Evolutionary conservation across 2,113 vertebrate genomes (phyloP).

Genomic region (Talpa occidentalis): DNA sequence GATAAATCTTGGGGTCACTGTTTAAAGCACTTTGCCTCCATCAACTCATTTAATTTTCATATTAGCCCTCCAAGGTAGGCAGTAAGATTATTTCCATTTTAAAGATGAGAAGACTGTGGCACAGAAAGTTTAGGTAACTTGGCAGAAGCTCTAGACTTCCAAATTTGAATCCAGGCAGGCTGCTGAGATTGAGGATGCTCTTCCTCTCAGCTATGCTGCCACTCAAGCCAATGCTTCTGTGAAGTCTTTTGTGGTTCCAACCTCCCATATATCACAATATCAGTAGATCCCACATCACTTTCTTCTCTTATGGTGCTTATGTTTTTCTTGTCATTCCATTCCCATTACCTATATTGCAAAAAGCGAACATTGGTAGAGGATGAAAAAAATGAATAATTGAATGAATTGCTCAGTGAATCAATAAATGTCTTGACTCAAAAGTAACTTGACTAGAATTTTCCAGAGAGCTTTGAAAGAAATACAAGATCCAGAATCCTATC

Average conservation of each 20-base stretch:
- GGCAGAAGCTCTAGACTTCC: neutral
- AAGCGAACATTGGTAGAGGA: neutral
- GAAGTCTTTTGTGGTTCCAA: neutral
- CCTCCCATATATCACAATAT: neutral
- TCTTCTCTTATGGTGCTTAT: neutral
- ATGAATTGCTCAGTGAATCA: neutral
- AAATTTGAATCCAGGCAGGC: neutral
- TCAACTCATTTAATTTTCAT: neutral
- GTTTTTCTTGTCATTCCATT: neutral
- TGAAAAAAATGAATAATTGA: conserved; percentile 32
- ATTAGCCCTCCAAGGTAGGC: neutral
- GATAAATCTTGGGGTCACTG: neutral
- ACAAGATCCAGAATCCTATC: neutral
- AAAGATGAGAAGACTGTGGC: neutral
- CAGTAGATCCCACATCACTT: neutral
- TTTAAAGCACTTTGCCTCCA: neutral
- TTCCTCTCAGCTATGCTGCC: neutral
- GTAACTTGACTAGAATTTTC: neutral
- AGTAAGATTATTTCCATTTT: neutral
- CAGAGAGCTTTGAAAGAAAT: neutral
- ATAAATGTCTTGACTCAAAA: neutral
- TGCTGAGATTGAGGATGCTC: neutral
- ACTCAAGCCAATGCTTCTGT: neutral
- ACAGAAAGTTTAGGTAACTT: neutral
- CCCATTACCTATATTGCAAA: too few species aligned